These are phyloP conservation scores for Sclerodermus sp. DNA, from an alignment of 2,888 invertebrate species.

Conservation along the genomic window DNA sequence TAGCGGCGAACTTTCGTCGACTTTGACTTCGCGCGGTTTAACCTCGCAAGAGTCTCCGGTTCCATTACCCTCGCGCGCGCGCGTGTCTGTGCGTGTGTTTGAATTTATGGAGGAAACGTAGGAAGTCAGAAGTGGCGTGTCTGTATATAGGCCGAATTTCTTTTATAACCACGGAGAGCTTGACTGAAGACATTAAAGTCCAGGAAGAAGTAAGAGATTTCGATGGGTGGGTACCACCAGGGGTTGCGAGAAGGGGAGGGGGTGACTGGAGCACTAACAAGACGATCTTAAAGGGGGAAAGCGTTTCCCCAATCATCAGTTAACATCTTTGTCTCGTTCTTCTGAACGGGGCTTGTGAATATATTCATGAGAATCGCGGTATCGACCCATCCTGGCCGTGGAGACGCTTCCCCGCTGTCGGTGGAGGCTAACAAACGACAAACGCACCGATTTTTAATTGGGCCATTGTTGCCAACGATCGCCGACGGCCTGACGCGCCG, in stretches of 20 bases:
- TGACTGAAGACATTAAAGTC: slow-evolving; percentile 39
- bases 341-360: slow-evolving; percentile 45
- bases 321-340: slow-evolving; percentile 52
- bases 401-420: slow-evolving; percentile 2
- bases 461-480: slow-evolving; percentile 31
- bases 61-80: no score
- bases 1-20: no score
- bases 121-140: no score
- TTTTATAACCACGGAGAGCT: slow-evolving; percentile 24
- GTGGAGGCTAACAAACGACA: slow-evolving; percentile 35
- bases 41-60: no score
- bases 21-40: no score
- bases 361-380: slow-evolving; percentile 48
- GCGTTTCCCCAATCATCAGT: slow-evolving; percentile 50
- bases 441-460: slow-evolving; percentile 42
- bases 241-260: slow-evolving; percentile 6
- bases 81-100: no score
- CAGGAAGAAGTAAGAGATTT: slow-evolving; percentile 33
- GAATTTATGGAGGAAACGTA: no score
- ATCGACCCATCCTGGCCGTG: slow-evolving; percentile 34
- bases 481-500: slow-evolving; percentile 5
- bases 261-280: slow-evolving; percentile 37
- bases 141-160: slow-evolving; percentile 20
- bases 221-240: slow-evolving; percentile 29
- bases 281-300: slow-evolving; percentile 48